Evolutionary conservation across 1,140 invertebrate genomes (phyloP).

Genomic region (Rhynchophorus ferrugineus): DNA sequence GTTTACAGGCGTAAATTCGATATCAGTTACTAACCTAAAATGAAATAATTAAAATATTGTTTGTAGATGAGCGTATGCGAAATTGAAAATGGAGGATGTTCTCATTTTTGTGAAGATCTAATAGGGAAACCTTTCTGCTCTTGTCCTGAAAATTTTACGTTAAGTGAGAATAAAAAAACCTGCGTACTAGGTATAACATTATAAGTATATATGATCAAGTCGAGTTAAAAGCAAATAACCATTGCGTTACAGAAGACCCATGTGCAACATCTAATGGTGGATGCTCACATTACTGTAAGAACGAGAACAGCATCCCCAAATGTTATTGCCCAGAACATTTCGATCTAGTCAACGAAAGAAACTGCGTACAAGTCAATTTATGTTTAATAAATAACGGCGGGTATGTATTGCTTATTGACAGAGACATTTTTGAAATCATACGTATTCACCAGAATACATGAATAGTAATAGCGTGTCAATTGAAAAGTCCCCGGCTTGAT

Average conservation of each 20-base stretch:
- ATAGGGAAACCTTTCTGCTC: slow-evolving; percentile 43
- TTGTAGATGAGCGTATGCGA: slow-evolving; percentile 20
- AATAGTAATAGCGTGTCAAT: no score
- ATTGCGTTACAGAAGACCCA: slow-evolving; percentile 48
- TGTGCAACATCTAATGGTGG: slow-evolving; percentile 57
- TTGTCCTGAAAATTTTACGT: slow-evolving; percentile 47
- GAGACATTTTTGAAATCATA: no score
- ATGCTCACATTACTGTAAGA: slow-evolving; percentile 59
- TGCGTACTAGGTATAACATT: slow-evolving; percentile 19
- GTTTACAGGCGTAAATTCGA: no score
- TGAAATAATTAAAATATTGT: no score
- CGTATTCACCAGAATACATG: no score
- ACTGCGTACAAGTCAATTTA: slow-evolving; percentile 61
- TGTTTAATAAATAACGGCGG: slow-evolving; percentile 55
- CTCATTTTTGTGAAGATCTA: slow-evolving; percentile 47
- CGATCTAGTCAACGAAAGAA: slow-evolving; percentile 45
- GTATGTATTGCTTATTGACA: not conserved
- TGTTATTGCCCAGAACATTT: slow-evolving; percentile 49
- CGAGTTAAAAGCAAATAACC: no score
- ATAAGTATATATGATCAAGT: no score
- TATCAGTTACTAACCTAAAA: no score
- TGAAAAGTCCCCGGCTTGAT: no score
- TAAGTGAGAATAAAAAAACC: slow-evolving; percentile 37
- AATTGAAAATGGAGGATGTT: slow-evolving; percentile 56
- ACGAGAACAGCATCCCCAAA: slow-evolving; percentile 34